Conservation (phyloP, 2,797 vertebrate genomes). For the Ceyx erithaca region DNA sequence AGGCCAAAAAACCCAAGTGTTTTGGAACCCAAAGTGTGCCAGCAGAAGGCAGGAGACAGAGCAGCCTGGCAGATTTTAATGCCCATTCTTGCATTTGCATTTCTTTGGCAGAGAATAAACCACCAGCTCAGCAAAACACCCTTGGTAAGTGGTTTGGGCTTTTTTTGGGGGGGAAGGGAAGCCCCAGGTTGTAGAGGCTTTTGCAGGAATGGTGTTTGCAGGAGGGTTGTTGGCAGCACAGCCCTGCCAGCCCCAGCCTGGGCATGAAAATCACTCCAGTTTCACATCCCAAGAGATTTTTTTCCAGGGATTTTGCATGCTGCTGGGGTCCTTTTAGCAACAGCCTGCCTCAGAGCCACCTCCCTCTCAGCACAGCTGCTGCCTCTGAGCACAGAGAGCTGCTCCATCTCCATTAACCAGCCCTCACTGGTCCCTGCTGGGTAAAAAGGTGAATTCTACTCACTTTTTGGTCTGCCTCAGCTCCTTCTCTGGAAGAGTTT, state of each 20-base stretch:
- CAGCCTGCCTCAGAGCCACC: background rate
- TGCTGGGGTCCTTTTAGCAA: background rate
- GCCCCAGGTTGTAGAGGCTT: background rate
- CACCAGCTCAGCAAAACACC: background rate
- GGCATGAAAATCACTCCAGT: background rate
- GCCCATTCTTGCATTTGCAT: background rate
- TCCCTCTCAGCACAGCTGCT: background rate
- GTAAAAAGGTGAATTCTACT: background rate
- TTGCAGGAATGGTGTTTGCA: background rate
- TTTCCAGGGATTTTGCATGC: background rate
- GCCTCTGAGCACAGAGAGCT: background rate
- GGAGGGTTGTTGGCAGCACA: background rate
- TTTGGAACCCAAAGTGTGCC: background rate
- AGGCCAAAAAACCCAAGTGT: background rate
- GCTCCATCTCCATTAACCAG: background rate
- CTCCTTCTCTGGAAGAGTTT: background rate
- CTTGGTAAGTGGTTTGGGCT: too few species aligned
- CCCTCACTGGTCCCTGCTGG: background rate
- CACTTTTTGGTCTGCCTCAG: background rate
- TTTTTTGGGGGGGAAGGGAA: accelerated
- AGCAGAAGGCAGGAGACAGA: background rate
- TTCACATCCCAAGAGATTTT: background rate
- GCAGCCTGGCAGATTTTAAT: background rate
- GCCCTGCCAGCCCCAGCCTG: background rate
- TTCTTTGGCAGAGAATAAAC: background rate